Conservation (phyloP, 1,140 invertebrate genomes). For the Rhagoletis zephyria region DNA sequence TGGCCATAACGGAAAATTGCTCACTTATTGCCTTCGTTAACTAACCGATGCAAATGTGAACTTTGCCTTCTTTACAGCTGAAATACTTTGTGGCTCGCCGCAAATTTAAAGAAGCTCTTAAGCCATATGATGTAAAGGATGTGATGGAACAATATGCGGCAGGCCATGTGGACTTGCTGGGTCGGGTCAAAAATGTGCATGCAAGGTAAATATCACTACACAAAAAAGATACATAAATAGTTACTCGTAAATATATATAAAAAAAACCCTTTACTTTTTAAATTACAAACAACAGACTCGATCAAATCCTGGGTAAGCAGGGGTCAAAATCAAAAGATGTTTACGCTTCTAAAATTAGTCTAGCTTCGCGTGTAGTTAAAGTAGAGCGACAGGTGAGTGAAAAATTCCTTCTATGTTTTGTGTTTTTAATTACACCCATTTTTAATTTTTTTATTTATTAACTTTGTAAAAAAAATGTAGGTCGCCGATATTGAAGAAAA, state of each 20-base stretch:
- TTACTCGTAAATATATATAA: no score
- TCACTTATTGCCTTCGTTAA: no score
- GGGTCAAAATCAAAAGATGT: constrained; percentile 94
- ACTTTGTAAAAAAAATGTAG: constrained; percentile 75
- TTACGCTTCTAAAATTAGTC: constrained; percentile 92
- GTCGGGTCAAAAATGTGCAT: constrained; percentile 91
- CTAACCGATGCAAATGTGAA: no score
- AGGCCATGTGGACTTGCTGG: constrained; percentile 90
- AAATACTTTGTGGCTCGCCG: constrained; percentile 94
- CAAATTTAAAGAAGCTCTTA: constrained; percentile 95
- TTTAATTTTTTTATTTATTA: neutral
- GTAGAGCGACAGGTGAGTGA: constrained; percentile 90
- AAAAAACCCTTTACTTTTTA: neutral
- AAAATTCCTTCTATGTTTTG: neutral
- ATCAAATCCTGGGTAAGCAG: constrained; percentile 94
- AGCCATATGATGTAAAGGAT: constrained; percentile 97
- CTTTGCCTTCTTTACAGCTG: constrained; percentile 77
- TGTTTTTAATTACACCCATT: neutral
- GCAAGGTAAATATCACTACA: constrained; percentile 78
- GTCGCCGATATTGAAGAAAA: constrained; percentile 95
- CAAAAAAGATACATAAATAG: neutral
- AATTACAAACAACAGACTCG: constrained; percentile 75
- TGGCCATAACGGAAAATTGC: no score
- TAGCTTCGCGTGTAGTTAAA: constrained; percentile 94
- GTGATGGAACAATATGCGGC: constrained; percentile 97